Percentiles rank a stretch among this genome's conserved stretches.
Evolutionary conservation across 2,888 invertebrate genomes (phyloP).

Genomic region (Empis livida): DNA sequence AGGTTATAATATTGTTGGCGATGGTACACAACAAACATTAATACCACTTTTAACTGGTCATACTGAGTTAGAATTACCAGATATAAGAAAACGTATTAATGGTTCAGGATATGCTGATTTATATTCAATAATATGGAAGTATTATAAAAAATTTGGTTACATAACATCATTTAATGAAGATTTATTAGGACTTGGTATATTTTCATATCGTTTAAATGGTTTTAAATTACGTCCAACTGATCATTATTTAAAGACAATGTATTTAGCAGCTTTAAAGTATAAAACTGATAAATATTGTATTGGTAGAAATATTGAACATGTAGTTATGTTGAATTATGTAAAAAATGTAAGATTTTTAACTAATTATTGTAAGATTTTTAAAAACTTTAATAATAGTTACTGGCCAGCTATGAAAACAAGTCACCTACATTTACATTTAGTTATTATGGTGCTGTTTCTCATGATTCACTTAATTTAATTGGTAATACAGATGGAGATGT

Average conservation of each 20-base stretch:
- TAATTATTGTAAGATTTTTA: too few species aligned
- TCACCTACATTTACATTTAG: slow-evolving; percentile 69
- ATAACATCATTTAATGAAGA: slow-evolving; percentile 81
- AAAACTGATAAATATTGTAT: slow-evolving; percentile 49
- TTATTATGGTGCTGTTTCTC: slow-evolving; percentile 80
- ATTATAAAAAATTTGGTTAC: slow-evolving; percentile 55
- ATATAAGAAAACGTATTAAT: slow-evolving; percentile 56
- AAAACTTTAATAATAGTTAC: slow-evolving; percentile 31
- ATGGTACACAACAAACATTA: slow-evolving; percentile 75
- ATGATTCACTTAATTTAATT: slow-evolving; percentile 71
- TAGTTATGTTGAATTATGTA: slow-evolving; percentile 49
- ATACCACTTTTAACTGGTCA: slow-evolving; percentile 79
- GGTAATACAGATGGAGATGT: slow-evolving; percentile 65
- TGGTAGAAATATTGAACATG: slow-evolving; percentile 58
- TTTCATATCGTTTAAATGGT: slow-evolving; percentile 80
- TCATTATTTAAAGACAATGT: slow-evolving; percentile 78
- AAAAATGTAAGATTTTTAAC: slow-evolving; percentile 42
- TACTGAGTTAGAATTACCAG: slow-evolving; percentile 76
- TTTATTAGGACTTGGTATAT: slow-evolving; percentile 68
- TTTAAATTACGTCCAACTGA: slow-evolving; percentile 74
- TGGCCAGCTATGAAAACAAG: slow-evolving; percentile 47
- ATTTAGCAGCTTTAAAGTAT: slow-evolving; percentile 47
- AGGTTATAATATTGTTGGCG: slow-evolving; percentile 75
- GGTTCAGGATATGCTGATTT: slow-evolving; percentile 54
- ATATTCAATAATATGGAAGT: slow-evolving; percentile 79